Conservation (phyloP, 1,140 invertebrate genomes). For the Rhizoglyphus robini region DNA sequence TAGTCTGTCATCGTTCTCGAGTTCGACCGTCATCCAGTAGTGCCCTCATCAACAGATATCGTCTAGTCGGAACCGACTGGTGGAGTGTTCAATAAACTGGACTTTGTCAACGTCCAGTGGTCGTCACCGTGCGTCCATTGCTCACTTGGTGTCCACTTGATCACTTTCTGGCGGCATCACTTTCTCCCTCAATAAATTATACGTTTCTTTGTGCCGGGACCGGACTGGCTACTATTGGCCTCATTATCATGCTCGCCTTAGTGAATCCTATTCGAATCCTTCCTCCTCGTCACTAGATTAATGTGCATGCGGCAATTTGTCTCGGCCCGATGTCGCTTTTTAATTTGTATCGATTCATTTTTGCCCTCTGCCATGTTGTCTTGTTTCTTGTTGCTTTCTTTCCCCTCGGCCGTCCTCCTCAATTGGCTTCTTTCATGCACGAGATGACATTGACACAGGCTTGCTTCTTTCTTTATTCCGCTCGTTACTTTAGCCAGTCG, state of each 20-base stretch:
- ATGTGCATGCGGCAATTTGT: not conserved
- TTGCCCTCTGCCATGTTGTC: not conserved
- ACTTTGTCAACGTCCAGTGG: too few species aligned
- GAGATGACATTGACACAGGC: not conserved
- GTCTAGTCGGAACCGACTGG: too few species aligned
- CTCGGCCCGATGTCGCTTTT: not conserved
- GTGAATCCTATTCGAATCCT: not conserved
- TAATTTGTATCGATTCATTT: not conserved
- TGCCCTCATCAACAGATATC: too few species aligned
- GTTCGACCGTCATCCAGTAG: not conserved
- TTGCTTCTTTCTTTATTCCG: not conserved
- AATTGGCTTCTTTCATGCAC: constrained; percentile 2
- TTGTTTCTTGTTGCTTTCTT: not conserved
- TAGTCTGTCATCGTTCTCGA: not conserved
- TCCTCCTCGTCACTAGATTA: not conserved
- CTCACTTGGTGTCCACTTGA: not conserved
- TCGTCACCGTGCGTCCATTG: too few species aligned
- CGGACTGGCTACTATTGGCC: not conserved
- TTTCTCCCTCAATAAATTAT: not conserved
- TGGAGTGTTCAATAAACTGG: too few species aligned
- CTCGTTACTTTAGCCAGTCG: too few species aligned
- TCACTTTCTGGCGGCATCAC: not conserved
- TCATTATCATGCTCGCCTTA: not conserved
- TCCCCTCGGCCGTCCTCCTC: not conserved
- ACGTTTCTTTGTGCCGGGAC: too few species aligned